Evolutionary conservation across 2,113 vertebrate genomes (phyloP), one percentile per base, ranked within the genome.

Genomic region (Noturus placidus): DNA sequence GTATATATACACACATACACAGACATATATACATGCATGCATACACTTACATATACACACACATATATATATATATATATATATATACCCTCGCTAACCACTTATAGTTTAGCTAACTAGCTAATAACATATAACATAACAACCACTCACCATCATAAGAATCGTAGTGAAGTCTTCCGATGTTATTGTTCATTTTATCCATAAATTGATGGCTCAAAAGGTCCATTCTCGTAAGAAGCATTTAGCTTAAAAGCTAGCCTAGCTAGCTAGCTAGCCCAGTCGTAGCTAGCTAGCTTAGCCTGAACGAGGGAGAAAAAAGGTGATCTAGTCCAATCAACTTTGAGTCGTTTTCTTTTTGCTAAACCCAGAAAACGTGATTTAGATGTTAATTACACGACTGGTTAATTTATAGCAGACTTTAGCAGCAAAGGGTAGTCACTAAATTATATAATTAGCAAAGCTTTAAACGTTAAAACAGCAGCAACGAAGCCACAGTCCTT

Each of bases 141-240:
- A 54, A 5, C 1, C n/a, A 86, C 84, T 84, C 27, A 95, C 95
- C 95, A 59, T 88, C 86, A 65, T 88, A 86, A 13, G 84, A 52
- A 46, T 98, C 97, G 19, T 97, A 98, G 94, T 98, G 97, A 89
- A 99, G 96, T 92, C 97, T 97, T 92, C 97, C 96, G 81, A 98
- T 97, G 89, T 97, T 98, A 95, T 98, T 98, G 97, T 97, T 98
- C 98, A 99, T 98, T 95, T 98, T 98, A 96, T 99, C 97, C 97
- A 99, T 93, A 95, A 97, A 97, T 93, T 97, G 97, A 95, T 97
- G 96, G 95, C 99, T 98, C 96, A 99, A 95, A 96, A 99, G 96
- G 96, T 99, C 97, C 98, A 99, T 99, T 95, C 95, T 98, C 96
- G 96, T 94, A 91, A 96, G 95, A 65, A 97, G 96, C 97, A 97